phyloP scores from a whole-genome alignment of 2,113 vertebrate species.

The Otocyon megalotis region DNA sequence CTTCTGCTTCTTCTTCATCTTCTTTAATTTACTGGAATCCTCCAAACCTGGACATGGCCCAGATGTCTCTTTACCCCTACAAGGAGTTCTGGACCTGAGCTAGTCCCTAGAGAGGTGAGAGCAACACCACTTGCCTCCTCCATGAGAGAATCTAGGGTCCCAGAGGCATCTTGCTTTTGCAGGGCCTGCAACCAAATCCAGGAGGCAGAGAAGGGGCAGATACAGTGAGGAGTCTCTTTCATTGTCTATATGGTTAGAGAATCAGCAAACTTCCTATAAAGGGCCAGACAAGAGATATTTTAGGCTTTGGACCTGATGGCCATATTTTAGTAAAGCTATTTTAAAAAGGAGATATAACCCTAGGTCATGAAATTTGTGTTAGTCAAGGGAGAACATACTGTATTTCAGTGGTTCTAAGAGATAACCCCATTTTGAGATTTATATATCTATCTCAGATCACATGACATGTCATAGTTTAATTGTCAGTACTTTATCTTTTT shows the following conservation, averaged over 20 bases:
- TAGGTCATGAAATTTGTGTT: not conserved
- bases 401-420: not conserved
- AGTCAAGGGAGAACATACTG: not conserved
- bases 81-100: not conserved
- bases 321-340: constrained; percentile 39
- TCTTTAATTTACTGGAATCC: not conserved
- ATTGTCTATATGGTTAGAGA: not conserved
- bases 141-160: not conserved
- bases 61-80: not conserved
- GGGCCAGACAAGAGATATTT: not conserved
- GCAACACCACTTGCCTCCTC: not conserved
- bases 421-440: not conserved
- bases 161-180: not conserved
- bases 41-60: not conserved
- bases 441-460: not conserved
- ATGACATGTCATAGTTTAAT: not conserved
- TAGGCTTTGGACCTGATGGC: too few relatives aligned
- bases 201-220: not conserved
- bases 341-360: not conserved
- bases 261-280: not conserved
- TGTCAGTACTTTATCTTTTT: constrained; percentile 20
- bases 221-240: not conserved
- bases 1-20: not conserved
- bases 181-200: not conserved
- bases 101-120: not conserved